Evolutionary conservation across 2,113 vertebrate genomes (phyloP), one percentile per base, ranked within the genome.

Genomic region (human): DNA sequence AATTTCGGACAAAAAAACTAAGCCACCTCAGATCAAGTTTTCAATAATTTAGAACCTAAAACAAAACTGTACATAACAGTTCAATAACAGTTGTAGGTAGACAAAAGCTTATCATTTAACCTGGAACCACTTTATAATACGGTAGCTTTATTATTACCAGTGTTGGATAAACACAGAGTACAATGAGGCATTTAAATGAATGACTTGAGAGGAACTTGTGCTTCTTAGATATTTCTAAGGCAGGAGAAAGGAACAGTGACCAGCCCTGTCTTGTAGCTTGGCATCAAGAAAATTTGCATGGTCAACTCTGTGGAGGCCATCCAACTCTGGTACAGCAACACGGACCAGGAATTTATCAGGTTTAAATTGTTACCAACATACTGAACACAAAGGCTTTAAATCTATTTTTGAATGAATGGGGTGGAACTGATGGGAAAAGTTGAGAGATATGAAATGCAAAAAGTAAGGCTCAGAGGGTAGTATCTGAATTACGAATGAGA

Each of bases 71-170:
- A 83, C 13, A 88, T 81, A 83, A 64, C 30, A 89, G 70, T 90
- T 96, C 0, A 0, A 32, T 89, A 97, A 94, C 80, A 57, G 83
- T 35, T 93, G 35, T 14, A 61, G 61, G 84, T 93, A 98, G 97
- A 97, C 97, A 98, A 98, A 98, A 98, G 90, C 94, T 68, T 92
- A 86, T 94, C 94, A 97, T 96, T 97, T 94, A 96, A 97, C 84
- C 27, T 81, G 35, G 72, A 95, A 55, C 27, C 66, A 95, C 48
- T 64, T 64, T 89, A 64, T n/a, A 95, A 89, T 72, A 89, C 23
- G 68, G 82, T 48, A 91, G 59, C 17, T 96, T 93, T 91, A 96
- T 95, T 97, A 93, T 92, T 64, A 95, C 57, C 80, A 95, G 90
- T 75, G 90, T 94, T 97, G 96, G 94, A 95, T 92, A 93, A 97